These are phyloP conservation scores for Crocodylus rhombifer DNA, from an alignment of 2,797 vertebrate species.

Conservation along the genomic window DNA sequence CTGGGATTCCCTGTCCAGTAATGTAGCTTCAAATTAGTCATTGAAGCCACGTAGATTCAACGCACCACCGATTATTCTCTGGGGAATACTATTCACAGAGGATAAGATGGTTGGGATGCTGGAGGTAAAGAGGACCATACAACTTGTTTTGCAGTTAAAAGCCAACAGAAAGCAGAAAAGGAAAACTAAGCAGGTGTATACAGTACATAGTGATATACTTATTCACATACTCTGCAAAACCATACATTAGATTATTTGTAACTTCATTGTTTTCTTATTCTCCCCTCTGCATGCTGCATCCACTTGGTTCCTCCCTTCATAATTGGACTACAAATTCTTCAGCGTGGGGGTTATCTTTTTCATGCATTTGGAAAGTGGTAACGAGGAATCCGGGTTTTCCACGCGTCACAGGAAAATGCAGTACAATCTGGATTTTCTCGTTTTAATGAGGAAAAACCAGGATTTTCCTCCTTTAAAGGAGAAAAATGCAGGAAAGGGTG, in stretches of 20 bases:
- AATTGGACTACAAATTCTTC: not conserved
- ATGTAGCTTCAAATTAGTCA: not conserved
- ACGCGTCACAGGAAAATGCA: accelerated
- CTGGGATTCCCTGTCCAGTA: not conserved
- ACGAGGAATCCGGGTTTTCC: accelerated
- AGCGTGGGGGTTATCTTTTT: not conserved
- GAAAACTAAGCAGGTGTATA: not conserved
- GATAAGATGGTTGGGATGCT: not conserved
- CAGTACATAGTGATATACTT: not conserved
- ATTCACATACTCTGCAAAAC: not conserved
- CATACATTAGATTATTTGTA: not conserved
- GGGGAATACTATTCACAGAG: not conserved
- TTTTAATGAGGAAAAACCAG: too few relatives aligned
- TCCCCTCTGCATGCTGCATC: not conserved
- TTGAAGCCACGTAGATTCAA: not conserved
- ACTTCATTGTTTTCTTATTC: not conserved
- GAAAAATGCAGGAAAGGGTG: too few relatives aligned
- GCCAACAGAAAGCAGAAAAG: not conserved
- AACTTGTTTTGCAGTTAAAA: not conserved
- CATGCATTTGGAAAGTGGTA: not conserved
- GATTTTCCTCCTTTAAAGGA: too few relatives aligned
- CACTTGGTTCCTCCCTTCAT: not conserved
- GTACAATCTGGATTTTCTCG: too few relatives aligned
- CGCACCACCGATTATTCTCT: not conserved
- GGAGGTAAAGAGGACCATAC: not conserved